These are phyloP conservation scores for Chunga burmeisteri DNA, from an alignment of 2,113 vertebrate genomes.

Conservation along the genomic window DNA sequence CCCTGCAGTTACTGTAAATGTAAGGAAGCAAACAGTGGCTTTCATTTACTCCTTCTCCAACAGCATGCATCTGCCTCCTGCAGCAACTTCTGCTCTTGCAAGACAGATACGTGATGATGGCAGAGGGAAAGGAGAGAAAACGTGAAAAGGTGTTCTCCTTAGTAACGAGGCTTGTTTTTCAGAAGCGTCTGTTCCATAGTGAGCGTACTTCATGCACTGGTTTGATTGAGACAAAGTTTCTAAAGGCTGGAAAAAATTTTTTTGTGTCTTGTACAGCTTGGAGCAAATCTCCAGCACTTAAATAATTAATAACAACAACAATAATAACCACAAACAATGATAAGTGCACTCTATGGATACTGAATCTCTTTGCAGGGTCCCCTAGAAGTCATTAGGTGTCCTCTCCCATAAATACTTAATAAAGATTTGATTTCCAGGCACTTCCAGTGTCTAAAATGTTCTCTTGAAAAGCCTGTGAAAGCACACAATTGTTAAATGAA, in stretches of 20 bases:
- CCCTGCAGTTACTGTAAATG: neutral
- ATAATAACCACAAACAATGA: conserved; percentile 2
- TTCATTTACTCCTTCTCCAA: neutral
- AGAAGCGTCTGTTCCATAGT: neutral
- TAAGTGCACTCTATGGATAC: conserved; percentile 42
- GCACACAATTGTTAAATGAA: neutral
- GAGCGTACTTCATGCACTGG: neutral
- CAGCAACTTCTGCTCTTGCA: neutral
- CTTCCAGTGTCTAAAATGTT: conserved; percentile 25
- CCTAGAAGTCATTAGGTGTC: conserved; percentile 52
- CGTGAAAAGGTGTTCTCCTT: neutral
- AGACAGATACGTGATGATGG: neutral
- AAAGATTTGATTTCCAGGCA: conserved; percentile 56
- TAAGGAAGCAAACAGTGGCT: neutral
- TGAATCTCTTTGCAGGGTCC: conserved; percentile 17
- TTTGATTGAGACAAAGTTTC: neutral
- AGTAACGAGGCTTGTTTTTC: neutral
- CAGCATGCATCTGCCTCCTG: neutral
- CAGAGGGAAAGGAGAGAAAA: neutral
- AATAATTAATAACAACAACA: conserved; percentile 43
- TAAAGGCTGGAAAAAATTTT: neutral
- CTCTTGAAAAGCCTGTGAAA: conserved; percentile 38
- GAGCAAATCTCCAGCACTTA: neutral
- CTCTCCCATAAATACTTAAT: conserved; percentile 40
- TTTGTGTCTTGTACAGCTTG: conserved; percentile 27